Evolutionary conservation across 2,113 vertebrate species (phyloP), one percentile per base, ranked within the genome.

Genomic region (Acanthochromis polyacanthus): DNA sequence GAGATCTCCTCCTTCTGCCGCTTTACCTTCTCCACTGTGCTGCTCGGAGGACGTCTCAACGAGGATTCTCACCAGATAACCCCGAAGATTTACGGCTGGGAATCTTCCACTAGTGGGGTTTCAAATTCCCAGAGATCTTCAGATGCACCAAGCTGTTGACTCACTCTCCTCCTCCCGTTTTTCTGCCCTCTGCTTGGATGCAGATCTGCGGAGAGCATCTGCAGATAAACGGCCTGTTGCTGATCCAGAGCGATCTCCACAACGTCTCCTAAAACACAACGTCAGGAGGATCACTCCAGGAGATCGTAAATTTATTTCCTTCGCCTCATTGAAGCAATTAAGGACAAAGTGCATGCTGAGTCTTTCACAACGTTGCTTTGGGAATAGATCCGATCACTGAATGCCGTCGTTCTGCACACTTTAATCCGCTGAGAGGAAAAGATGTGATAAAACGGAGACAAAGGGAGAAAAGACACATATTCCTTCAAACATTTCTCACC

Each of bases 321-420:
- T 81, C 75, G 77, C 81, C 85, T 91, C 73, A 81, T 68, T 84
- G 86, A 78, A 85, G 86, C 85, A 89, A 89, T 91, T 81, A 70
- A 67, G 78, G 79, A 85, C 89, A 91, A 91, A 92, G 89, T 90
- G 85, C 86, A 67, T 3, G 67, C 83, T 20, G 74, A 80, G 82
- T 65, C 63, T 91, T 93, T 91, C 81, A 89, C 75, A 91, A 87
- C 53, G 85, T 10, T 80, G 81, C 89, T 85, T 65, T 83, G 87
- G 85, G 80, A 89, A 85, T 69, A 20, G 55, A 58, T 88, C 75
- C n/a, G 59, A 91, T 87, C 86, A 71, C 86, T 57, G 83, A 91
- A 72, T 38, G 40, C 81, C 81, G 85, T 86, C 89, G 79, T 92
- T 81, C 82, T 87, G 7, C 32, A 63, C 78, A 81, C 78, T 76